Base-by-base conservation (phyloP, 2,888 invertebrate genomes). In the Cheilosia vernalis region DNA sequence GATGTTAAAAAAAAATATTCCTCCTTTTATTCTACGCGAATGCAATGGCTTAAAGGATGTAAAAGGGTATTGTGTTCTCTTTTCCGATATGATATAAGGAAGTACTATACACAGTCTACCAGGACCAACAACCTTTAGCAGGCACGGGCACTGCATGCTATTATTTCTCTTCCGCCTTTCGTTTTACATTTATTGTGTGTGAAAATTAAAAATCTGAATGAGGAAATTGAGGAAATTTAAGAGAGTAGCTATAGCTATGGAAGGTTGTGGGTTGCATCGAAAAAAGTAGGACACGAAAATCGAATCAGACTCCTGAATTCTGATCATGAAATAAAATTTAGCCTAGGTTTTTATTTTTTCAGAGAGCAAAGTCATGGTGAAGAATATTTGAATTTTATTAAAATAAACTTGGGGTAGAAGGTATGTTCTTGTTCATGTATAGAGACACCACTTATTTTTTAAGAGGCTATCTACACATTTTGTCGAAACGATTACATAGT, bases 141-240 rank as follows among this genome's bases (percentile, higher is more conserved):
- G 42, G 24, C 3, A 37, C 40, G 27, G 44, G 7, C 13, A 21
- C 55, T 55, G 24, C 63, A 47, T 58, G 21, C 42, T 51, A 27
- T 19, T 64, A 37, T 42, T 53, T 67, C 37, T 66, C 40, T 70
- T 70, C 61, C 55, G 47, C 64, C 64, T 33, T 58, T 30, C 53
- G 17, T 33, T 72, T 56, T 51, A 19, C 33, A 33, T 60, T 53
- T 24, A 61, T 81, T 80, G 66, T 81, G 64, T 51, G 67, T 81
- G 81, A 77, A 85, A 85, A 85, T 85, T 81, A 85, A 85, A 72
- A 85, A 72, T 79, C 61, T 78, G 24, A 74, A 73, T 47, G 55
- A 80, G n/a, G n/a, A n/a, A n/a, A 66, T 60, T 30, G 30, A 47
- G 64, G 69, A 74, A 70, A 74, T 64, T 80, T 79, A 40, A 74